phyloP scores from a whole-genome alignment of 1,140 invertebrate species.

The Eueides isabella region DNA sequence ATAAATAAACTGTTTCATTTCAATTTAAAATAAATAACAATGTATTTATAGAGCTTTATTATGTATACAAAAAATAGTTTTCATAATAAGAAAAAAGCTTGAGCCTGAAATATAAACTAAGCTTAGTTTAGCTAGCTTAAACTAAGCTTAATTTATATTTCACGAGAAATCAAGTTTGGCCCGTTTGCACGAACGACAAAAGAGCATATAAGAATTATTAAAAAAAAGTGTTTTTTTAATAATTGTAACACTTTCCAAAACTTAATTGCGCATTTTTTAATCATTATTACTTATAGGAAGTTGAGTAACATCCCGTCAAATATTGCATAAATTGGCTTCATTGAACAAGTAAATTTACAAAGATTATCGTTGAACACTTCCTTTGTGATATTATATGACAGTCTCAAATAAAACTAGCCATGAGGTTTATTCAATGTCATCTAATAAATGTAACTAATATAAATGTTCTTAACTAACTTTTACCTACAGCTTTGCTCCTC shows the following conservation, averaged over 20 bases:
- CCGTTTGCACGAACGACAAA: neutral
- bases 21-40: no score
- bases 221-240: neutral
- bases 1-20: neutral
- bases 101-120: no score
- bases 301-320: slow-evolving; percentile 17
- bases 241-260: slow-evolving; percentile 21
- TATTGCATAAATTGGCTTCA: slow-evolving; percentile 4
- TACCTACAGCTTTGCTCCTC: neutral
- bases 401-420: neutral
- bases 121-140: no score
- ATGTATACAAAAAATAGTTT: no score
- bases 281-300: neutral
- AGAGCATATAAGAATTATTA: neutral
- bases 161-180: neutral
- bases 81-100: no score
- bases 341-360: slow-evolving; percentile 5
- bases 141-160: no score
- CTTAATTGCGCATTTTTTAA: slow-evolving; percentile 15
- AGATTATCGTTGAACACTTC: neutral
- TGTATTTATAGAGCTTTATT: no score
- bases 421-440: neutral
- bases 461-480: neutral
- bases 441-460: neutral
- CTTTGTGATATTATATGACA: neutral